Base-by-base conservation (phyloP, 2,888 invertebrate species). In the Sturmia bella region DNA sequence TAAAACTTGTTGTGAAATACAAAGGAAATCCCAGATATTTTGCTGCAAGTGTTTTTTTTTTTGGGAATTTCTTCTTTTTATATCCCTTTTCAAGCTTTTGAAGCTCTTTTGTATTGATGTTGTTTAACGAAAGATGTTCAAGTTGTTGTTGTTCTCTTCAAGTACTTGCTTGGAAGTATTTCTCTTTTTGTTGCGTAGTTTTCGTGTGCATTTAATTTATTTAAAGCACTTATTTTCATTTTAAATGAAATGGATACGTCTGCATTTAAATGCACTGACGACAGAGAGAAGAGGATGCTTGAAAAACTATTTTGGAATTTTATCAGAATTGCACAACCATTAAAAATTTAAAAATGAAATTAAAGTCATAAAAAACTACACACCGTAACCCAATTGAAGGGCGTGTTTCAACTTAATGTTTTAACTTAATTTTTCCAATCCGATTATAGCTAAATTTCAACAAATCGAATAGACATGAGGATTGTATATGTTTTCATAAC, bases 31-130 rank as follows among this genome's bases (percentile, higher is more conserved):
- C 54, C 2, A 48, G 11, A 48, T 24, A 64, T 45, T 15, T n/a
- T 21, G 39, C 39, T 77, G 54, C 1, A 37, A 48, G 12, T 37
- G 6, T 4, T 13, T 54, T 39, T 61, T 59, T 19, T n/a, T 1
- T 17, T 3, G 37, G 57, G 19, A 32, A 43, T 21, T 72, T n/a
- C 21, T 63, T 3, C 21, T 32, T 54, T 69, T 61, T 32, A 17
- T 45, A 45, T 61, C 6, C 45, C 7, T 76, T 57, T 75, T 7
- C 39, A 13, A n/a, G 50, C n/a, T 50, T 41, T 21, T 52, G 27
- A 15, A 59, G 57, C 24, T 15, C 69, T 54, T 61, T 63, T 69
- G 45, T 54, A 45, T 69, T 17, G 15, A 61, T 69, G n/a, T 61
- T 24, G 21, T 13, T 24, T 12, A 43, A 52, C 32, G 21, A 11